Conservation (phyloP, 2,797 vertebrate genomes). For the Triplophysa bombifrons region DNA sequence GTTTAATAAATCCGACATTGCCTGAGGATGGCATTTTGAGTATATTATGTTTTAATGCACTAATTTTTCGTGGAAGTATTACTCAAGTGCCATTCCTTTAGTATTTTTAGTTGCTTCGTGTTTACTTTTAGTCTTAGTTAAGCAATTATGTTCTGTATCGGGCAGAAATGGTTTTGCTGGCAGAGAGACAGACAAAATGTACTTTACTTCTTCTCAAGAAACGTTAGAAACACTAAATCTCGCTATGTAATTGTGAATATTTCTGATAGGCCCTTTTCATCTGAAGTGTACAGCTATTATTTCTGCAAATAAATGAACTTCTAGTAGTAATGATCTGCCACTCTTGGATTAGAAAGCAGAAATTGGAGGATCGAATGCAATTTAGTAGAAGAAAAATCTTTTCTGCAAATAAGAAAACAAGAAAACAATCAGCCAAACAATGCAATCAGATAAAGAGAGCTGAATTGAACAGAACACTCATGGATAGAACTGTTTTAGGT, state of each 20-base stretch:
- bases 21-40: background rate
- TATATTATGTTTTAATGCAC: conserved; percentile 32
- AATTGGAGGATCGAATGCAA: background rate
- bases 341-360: background rate
- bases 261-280: background rate
- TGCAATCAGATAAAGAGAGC: background rate
- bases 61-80: conserved; percentile 37
- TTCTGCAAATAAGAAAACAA: conserved; percentile 5
- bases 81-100: conserved; percentile 40
- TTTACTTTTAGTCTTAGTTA: conserved; percentile 8
- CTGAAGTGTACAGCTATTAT: conserved; percentile 4
- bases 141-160: background rate
- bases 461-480: background rate
- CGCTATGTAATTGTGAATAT: background rate
- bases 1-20: conserved; percentile 6
- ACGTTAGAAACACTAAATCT: background rate
- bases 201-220: background rate
- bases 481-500: background rate
- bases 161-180: background rate
- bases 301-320: too few species aligned
- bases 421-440: background rate
- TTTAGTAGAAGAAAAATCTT: background rate
- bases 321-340: background rate
- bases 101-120: conserved; percentile 8
- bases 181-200: background rate